phyloP scores from a whole-genome alignment of 2,113 vertebrate genomes.

The Neotragus moschatus region DNA sequence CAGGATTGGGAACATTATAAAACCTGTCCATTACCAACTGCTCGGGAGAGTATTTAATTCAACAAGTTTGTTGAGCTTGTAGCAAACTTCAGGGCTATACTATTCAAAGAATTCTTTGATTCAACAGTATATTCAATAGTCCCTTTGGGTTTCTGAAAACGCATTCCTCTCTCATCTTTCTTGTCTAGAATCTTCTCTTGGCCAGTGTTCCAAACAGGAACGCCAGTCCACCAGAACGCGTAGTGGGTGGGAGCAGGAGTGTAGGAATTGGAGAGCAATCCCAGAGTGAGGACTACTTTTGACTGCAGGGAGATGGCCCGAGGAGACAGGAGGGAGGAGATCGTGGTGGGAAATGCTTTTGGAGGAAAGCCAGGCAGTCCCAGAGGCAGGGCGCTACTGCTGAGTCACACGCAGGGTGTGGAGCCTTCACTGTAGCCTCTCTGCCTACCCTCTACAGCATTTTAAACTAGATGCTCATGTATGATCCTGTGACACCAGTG shows the following conservation, averaged over 20 bases:
- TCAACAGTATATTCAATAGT: conserved; percentile 80
- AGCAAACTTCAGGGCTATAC: conserved; percentile 98
- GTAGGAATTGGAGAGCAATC: not conserved
- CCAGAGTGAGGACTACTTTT: not conserved
- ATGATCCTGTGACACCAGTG: not conserved
- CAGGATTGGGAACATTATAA: conserved; percentile 24
- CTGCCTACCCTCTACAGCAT: not conserved
- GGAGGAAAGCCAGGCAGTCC: not conserved
- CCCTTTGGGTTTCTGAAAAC: not conserved
- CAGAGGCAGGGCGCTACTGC: not conserved
- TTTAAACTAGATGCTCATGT: not conserved
- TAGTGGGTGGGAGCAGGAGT: not conserved
- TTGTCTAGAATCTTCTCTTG: not conserved
- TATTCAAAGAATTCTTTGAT: conserved; percentile 97
- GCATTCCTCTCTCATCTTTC: not conserved
- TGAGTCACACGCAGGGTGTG: not conserved
- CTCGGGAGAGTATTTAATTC: conserved; percentile 97
- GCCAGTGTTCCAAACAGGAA: not conserved
- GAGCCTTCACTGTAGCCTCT: not conserved
- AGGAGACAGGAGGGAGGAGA: not conserved
- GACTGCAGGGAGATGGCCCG: not conserved
- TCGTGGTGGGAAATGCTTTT: not conserved
- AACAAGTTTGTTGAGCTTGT: conserved; percentile 97
- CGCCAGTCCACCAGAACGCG: fast-evolving
- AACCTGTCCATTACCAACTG: conserved; percentile 98